A percentile compares a stretch with the other conserved stretches of the same genome.
Evolutionary conservation across 92 coral and sea anemone genomes (phyloP).

Genomic region (Porites rus): DNA sequence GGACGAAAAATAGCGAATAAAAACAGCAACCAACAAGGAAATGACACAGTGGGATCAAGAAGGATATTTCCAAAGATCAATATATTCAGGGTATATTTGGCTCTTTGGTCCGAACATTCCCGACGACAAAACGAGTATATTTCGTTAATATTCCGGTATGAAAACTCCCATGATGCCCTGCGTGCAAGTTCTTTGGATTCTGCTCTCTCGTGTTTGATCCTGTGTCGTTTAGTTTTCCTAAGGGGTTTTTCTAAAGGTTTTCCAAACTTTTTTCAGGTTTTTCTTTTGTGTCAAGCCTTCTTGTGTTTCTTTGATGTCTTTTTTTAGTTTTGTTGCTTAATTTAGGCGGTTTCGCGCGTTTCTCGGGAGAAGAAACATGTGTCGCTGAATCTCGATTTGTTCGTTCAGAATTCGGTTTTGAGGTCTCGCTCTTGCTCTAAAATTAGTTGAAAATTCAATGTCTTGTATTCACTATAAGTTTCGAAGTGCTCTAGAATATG

Average conservation of each 20-base stretch:
- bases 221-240: not conserved
- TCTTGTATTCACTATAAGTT: constrained; percentile 99
- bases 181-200: not conserved
- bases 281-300: not conserved
- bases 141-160: constrained; percentile 2
- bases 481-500: constrained; percentile 97
- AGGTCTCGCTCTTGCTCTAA: constrained; percentile 2
- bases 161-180: constrained; percentile 33
- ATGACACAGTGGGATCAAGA: not conserved
- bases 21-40: not conserved
- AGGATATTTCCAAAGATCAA: not conserved
- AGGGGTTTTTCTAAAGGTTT: not conserved
- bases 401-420: not conserved
- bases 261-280: not conserved
- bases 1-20: not conserved
- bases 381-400: not conserved
- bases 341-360: not conserved
- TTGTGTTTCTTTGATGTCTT: not conserved
- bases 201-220: not conserved
- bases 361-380: constrained; percentile 6
- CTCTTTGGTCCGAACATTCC: not conserved
- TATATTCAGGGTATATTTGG: not conserved
- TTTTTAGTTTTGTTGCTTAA: not conserved
- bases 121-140: constrained; percentile 5
- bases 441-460: constrained; percentile 50